Percentiles rank a stretch among this genome's conserved stretches.
phyloP scores from a whole-genome alignment of 2,888 invertebrate species.

The Linnaemya vulpina region DNA sequence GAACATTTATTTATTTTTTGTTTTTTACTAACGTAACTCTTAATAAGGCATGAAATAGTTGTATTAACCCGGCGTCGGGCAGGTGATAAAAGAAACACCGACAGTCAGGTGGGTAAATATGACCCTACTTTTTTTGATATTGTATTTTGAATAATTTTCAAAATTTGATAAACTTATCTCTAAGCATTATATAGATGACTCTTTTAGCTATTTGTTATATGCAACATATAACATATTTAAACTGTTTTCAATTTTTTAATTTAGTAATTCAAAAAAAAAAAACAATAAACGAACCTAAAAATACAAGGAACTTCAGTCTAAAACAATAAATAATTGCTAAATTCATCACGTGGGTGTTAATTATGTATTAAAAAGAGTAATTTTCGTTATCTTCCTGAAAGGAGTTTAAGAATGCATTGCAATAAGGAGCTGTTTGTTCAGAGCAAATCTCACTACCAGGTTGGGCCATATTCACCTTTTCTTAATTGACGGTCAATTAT shows the following conservation, averaged over 20 bases:
- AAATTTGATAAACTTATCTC: conserved; percentile 6
- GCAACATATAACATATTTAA: neutral
- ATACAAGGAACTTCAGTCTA: neutral
- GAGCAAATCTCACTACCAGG: no score
- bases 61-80: no score
- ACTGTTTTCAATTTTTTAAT: neutral
- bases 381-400: conserved; percentile 1
- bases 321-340: conserved; percentile 4
- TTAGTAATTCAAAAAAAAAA: no score
- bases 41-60: no score
- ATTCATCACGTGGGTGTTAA: conserved; percentile 2
- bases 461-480: no score
- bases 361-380: neutral
- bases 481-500: no score
- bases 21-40: no score
- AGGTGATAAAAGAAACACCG: no score
- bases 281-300: neutral
- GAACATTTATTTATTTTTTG: no score
- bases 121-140: neutral
- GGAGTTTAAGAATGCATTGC: no score
- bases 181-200: conserved; percentile 7
- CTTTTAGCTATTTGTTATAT: conserved; percentile 6
- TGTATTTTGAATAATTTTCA: conserved; percentile 10
- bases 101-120: conserved; percentile 11
- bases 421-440: no score